A percentile compares a stretch with the other conserved stretches of the same genome.
phyloP scores from a whole-genome alignment of 2,113 vertebrate species.

The Rhynchomys soricoides region DNA sequence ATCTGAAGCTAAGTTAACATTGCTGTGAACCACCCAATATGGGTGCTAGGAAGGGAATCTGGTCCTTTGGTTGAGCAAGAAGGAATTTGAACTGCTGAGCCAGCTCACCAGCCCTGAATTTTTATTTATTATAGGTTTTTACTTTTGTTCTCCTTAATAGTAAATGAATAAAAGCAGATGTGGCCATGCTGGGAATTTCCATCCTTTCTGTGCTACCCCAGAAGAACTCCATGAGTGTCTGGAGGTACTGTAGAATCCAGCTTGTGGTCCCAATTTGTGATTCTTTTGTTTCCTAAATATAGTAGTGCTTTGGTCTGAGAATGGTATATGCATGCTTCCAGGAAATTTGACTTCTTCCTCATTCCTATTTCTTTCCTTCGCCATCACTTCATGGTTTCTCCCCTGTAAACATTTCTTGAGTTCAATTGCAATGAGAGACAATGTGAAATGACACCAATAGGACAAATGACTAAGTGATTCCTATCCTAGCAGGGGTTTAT shows the following conservation, averaged over 20 bases:
- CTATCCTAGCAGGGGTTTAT: constrained; percentile 49
- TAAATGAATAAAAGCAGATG: not conserved
- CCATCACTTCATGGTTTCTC: not conserved
- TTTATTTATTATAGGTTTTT: not conserved
- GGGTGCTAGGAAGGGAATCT: not conserved
- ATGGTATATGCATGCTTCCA: not conserved
- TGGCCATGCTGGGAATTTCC: not conserved
- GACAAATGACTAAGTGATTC: constrained; percentile 34
- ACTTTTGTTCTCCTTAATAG: not conserved
- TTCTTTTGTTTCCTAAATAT: not conserved
- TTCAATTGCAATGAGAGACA: not conserved
- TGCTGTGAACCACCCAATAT: not conserved
- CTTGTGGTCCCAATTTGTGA: not conserved
- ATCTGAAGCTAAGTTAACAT: not conserved
- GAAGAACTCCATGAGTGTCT: not conserved
- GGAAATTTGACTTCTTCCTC: not conserved
- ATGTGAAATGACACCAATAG: not conserved
- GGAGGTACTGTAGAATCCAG: not conserved
- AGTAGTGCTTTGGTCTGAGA: not conserved
- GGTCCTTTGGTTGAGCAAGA: too few relatives aligned
- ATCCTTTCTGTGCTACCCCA: not conserved
- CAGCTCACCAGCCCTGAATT: not conserved
- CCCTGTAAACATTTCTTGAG: not conserved
- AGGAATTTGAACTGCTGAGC: not conserved
- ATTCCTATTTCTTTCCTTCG: not conserved